These are phyloP conservation scores for Azemiops feae DNA, from an alignment of 2,113 vertebrate genomes.

Conservation along the genomic window DNA sequence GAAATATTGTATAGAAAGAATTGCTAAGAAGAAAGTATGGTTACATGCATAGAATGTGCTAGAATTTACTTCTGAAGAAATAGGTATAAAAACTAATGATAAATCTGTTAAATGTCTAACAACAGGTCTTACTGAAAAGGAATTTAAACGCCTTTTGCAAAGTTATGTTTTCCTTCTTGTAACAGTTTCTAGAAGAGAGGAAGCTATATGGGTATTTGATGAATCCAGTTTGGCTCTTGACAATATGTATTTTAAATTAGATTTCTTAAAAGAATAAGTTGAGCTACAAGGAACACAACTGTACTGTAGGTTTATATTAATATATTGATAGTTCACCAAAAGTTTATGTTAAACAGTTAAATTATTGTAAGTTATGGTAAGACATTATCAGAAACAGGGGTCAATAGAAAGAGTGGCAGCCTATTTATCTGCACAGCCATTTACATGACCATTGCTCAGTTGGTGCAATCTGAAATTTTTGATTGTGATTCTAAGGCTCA, in stretches of 20 bases:
- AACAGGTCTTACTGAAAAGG: background rate
- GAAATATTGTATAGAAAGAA: background rate
- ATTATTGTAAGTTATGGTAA: background rate
- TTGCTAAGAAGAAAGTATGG: background rate
- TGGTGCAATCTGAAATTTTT: background rate
- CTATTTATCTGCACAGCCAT: background rate
- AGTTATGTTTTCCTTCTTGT: background rate
- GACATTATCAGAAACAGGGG: background rate
- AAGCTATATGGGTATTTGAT: background rate
- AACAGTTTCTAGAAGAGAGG: background rate
- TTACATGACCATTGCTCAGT: background rate
- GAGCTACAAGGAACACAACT: background rate
- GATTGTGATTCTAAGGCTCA: background rate
- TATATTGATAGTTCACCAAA: conserved; percentile 22
- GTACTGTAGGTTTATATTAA: background rate
- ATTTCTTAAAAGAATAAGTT: background rate
- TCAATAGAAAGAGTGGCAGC: background rate
- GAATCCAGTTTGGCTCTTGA: background rate
- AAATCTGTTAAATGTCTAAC: background rate
- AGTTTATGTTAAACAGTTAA: background rate
- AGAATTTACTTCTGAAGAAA: background rate
- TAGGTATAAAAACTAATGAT: background rate
- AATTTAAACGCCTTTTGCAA: background rate
- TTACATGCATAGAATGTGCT: background rate
- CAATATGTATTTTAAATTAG: conserved; percentile 33